Evolutionary conservation across 1,140 invertebrate genomes (phyloP).

Genomic region (Cherax destructor): DNA sequence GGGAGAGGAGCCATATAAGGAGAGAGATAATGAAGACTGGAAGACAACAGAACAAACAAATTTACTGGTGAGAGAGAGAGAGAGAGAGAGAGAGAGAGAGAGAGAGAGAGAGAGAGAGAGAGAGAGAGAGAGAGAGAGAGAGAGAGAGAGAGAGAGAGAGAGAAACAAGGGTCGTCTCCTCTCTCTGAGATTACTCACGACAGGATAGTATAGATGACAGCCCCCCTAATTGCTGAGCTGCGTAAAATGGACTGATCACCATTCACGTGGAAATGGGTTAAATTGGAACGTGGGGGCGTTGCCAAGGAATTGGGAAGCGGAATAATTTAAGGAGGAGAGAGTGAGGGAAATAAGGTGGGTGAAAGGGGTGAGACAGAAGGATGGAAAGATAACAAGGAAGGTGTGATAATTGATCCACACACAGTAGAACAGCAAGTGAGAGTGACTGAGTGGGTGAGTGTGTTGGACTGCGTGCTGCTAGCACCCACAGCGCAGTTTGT

Average conservation of each 20-base stretch:
- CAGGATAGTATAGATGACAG: neutral
- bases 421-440: too few species aligned
- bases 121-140: neutral
- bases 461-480: too few species aligned
- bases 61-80: neutral
- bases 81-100: neutral
- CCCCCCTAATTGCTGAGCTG: neutral
- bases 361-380: too few species aligned
- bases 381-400: too few species aligned
- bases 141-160: neutral
- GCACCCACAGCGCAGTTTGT: too few species aligned
- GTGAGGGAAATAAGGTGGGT: too few species aligned
- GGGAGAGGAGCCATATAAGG: too few species aligned
- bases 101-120: neutral
- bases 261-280: neutral
- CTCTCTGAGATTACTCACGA: neutral
- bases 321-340: neutral
- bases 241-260: neutral
- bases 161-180: too few species aligned
- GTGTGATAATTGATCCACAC: too few species aligned
- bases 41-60: neutral
- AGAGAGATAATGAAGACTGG: too few species aligned
- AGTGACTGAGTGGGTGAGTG: too few species aligned
- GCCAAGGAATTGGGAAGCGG: neutral
- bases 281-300: neutral